Evolutionary conservation across 2,888 invertebrate genomes (phyloP).

Genomic region (Strigamia maritima): DNA sequence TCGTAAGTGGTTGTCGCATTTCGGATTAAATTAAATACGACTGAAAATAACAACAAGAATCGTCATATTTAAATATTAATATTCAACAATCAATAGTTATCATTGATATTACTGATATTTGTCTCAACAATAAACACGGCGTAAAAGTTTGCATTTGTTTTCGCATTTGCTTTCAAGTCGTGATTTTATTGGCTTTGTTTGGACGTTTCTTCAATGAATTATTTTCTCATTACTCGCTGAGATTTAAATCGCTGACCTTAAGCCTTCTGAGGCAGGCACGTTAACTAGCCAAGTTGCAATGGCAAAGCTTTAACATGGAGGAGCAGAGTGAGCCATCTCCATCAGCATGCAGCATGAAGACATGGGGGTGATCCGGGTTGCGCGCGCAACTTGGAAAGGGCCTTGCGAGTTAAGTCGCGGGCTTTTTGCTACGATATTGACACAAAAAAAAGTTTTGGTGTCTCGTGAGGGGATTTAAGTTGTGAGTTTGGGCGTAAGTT

Average conservation of each 20-base stretch:
- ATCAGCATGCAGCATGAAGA: not conserved
- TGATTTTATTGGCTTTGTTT: too few relatives aligned
- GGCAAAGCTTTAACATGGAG: not conserved
- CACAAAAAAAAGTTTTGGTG: constrained; percentile 13
- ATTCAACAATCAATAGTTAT: too few relatives aligned
- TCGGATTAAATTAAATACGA: too few relatives aligned
- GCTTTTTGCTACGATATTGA: not conserved
- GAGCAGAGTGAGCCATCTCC: not conserved
- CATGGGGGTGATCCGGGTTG: not conserved
- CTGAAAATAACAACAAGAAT: too few relatives aligned
- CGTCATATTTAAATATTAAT: too few relatives aligned
- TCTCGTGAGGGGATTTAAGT: constrained; percentile 10
- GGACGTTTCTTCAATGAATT: not conserved
- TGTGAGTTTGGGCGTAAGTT: not conserved
- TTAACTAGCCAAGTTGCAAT: not conserved
- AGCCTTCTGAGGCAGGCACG: not conserved
- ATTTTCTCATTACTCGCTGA: not conserved
- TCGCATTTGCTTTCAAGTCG: too few relatives aligned
- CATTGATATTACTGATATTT: too few relatives aligned
- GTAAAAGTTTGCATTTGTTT: too few relatives aligned
- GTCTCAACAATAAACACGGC: too few relatives aligned
- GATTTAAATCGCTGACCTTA: not conserved
- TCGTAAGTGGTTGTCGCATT: too few relatives aligned
- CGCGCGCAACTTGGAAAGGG: not conserved
- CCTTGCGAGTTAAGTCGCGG: not conserved